These are phyloP conservation scores for Heteromyza rotundicornis DNA, from an alignment of 2,888 invertebrate genomes.

Conservation along the genomic window DNA sequence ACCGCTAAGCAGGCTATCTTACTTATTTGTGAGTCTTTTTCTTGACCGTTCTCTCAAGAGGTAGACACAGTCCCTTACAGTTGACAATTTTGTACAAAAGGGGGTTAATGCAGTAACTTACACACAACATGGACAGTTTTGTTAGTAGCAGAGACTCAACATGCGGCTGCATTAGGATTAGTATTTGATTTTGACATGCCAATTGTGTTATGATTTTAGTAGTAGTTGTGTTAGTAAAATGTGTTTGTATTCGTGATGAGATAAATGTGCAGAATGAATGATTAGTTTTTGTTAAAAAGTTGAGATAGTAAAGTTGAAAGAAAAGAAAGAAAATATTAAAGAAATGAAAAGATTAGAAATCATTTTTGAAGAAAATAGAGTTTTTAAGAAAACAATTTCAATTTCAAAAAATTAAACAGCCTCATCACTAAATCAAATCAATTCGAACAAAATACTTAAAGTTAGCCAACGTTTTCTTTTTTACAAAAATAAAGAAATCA, in stretches of 20 bases:
- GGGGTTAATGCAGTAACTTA: no score
- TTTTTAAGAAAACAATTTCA: neutral
- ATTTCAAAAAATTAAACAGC: no score
- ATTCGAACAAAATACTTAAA: conserved; percentile 21
- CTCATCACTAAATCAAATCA: no score
- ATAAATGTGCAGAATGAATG: conserved; percentile 4
- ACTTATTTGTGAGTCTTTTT: no score
- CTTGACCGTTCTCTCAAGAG: no score
- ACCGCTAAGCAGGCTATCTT: no score
- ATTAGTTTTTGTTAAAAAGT: conserved; percentile 1
- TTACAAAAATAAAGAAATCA: conserved; percentile 8
- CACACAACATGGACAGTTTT: no score
- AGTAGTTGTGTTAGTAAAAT: conserved; percentile 5
- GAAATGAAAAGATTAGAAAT: neutral
- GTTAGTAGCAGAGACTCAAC: neutral
- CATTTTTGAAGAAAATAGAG: neutral
- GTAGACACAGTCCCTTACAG: no score
- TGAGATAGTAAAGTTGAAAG: neutral
- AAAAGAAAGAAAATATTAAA: conserved; percentile 13
- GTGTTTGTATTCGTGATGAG: conserved; percentile 2
- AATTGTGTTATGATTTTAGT: neutral
- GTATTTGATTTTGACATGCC: neutral
- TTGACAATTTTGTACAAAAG: no score
- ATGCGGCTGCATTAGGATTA: neutral
- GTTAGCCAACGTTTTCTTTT: conserved; percentile 32